Evolutionary conservation across 1,140 invertebrate species (phyloP).

Genomic region (Leptinotarsa texana): DNA sequence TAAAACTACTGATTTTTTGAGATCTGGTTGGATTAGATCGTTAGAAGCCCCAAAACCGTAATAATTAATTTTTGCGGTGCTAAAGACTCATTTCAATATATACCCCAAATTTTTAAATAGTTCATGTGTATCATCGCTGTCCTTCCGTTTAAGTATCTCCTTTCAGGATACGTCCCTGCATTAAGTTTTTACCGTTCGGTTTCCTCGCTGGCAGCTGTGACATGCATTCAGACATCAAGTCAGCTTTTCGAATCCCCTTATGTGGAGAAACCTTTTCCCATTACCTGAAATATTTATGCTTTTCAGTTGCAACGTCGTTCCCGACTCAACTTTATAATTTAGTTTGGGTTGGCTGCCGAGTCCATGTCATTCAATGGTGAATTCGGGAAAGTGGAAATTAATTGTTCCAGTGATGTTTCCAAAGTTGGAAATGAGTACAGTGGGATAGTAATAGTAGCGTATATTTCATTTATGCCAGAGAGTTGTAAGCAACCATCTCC

Average conservation of each 20-base stretch:
- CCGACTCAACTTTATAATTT: constrained; percentile 22
- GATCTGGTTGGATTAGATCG: too few relatives aligned
- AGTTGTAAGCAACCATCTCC: too few relatives aligned
- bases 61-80: too few relatives aligned
- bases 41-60: too few relatives aligned
- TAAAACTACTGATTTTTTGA: too few relatives aligned
- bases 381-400: not conserved
- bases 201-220: constrained; percentile 23
- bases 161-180: too few relatives aligned
- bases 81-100: too few relatives aligned
- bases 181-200: constrained; percentile 1
- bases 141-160: too few relatives aligned
- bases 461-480: too few relatives aligned
- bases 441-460: too few relatives aligned
- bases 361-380: not conserved
- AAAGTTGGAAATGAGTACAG: not conserved
- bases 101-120: too few relatives aligned
- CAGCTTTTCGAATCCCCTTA: constrained; percentile 22
- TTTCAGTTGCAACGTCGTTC: constrained; percentile 23
- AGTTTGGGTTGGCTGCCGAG: not conserved
- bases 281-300: constrained; percentile 29
- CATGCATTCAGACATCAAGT: constrained; percentile 27
- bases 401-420: not conserved
- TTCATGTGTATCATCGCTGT: too few relatives aligned
- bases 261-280: constrained; percentile 21